A percentile compares a stretch with the other conserved stretches of the same genome.
These are phyloP conservation scores for Synchiropus splendidus DNA, from an alignment of 2,113 vertebrate species.

Conservation along the genomic window DNA sequence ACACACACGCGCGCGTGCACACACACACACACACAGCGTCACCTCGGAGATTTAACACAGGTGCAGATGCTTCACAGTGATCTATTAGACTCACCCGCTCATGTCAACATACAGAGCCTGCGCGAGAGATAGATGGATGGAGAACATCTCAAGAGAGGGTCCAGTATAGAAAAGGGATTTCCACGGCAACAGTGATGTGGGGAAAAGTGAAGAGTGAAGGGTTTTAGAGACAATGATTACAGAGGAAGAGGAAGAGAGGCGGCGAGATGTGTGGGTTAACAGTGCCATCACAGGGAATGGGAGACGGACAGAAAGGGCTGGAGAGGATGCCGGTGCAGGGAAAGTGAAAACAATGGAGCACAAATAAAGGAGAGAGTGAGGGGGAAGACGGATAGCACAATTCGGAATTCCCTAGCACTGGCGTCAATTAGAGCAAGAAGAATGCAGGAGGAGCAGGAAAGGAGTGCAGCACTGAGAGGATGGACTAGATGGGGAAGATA, in stretches of 20 bases:
- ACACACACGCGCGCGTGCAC: constrained; percentile 3
- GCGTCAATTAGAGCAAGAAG: constrained; percentile 5
- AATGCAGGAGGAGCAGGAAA: constrained; percentile 6
- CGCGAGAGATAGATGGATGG: constrained; percentile 47
- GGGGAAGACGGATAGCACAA: constrained; percentile 1
- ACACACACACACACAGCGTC: constrained; percentile 7
- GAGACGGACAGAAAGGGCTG: constrained; percentile 12
- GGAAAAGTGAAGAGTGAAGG: no score
- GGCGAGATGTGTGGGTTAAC: constrained; percentile 40
- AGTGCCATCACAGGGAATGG: constrained; percentile 40
- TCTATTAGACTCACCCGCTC: constrained; percentile 58
- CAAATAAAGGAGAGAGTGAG: constrained; percentile 19
- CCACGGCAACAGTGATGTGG: no score
- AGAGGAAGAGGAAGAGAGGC: constrained; percentile 12
- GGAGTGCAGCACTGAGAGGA: constrained; percentile 1
- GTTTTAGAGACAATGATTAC: constrained; percentile 30
- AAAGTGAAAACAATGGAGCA: constrained; percentile 3
- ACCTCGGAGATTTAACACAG: constrained; percentile 59
- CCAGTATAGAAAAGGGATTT: constrained; percentile 24
- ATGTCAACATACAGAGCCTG: constrained; percentile 51
- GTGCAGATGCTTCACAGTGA: constrained; percentile 61
- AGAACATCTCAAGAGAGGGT: constrained; percentile 8
- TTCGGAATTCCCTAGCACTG: constrained; percentile 6
- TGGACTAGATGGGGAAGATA: constrained; percentile 16
- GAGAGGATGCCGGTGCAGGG: constrained; percentile 11